These are phyloP conservation scores for Dromiciops gliroides DNA, from an alignment of 2,113 vertebrate species.

Conservation along the genomic window DNA sequence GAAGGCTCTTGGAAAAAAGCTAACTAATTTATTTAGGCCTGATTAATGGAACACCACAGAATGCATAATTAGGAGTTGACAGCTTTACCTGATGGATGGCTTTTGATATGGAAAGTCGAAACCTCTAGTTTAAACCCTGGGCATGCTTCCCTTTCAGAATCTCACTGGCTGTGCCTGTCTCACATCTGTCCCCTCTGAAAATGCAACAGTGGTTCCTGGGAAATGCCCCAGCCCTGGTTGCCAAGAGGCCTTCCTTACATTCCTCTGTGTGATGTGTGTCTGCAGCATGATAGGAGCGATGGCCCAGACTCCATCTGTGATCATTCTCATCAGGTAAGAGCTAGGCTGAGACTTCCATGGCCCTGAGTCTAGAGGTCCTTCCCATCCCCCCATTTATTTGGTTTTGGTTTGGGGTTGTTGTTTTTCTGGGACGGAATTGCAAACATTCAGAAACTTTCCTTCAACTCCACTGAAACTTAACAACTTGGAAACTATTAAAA, in stretches of 20 bases:
- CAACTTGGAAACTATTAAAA: not conserved
- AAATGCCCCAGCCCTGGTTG: conserved; percentile 96
- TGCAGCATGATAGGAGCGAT: conserved; percentile 99
- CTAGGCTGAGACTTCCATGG: fast-evolving
- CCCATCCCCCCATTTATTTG: not conserved
- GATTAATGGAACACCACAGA: conserved; percentile 68
- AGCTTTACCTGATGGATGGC: conserved; percentile 43
- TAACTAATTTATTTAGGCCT: conserved; percentile 57
- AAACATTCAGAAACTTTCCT: not conserved
- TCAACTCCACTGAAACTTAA: not conserved
- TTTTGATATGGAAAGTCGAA: not conserved
- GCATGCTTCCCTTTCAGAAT: conserved; percentile 87
- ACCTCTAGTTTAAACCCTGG: conserved; percentile 19
- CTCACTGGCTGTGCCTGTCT: conserved; percentile 93
- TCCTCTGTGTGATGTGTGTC: conserved; percentile 96
- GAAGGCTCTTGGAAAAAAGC: conserved; percentile 47
- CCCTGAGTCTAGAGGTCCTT: fast-evolving
- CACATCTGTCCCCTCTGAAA: conserved; percentile 81
- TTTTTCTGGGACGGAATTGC: not conserved
- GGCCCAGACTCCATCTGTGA: conserved; percentile 98
- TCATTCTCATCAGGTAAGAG: conserved; percentile 96
- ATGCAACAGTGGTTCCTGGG: conserved; percentile 89
- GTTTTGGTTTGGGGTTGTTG: fast-evolving
- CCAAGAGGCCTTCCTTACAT: conserved; percentile 95
- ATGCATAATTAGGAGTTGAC: conserved; percentile 37